phyloP scores from a whole-genome alignment of 30 jellyfish, hydroid and myxozoan genomes.

The Chrysaora quinquecirrha region DNA sequence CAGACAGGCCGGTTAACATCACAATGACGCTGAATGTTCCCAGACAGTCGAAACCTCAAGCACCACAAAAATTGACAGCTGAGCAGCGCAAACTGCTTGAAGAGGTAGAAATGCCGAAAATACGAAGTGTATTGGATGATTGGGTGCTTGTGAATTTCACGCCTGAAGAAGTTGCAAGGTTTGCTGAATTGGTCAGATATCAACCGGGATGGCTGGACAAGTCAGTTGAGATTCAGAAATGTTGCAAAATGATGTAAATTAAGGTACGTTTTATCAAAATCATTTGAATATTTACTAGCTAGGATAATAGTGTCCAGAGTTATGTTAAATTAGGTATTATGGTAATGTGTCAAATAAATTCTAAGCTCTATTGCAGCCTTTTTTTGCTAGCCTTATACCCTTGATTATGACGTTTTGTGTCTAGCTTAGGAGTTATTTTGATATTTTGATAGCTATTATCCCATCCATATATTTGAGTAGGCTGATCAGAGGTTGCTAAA shows the following conservation, averaged over 20 bases:
- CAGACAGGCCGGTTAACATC: conserved; percentile 2
- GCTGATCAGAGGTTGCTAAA: too few relatives aligned
- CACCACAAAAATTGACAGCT: conserved; percentile 19
- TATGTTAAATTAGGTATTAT: too few relatives aligned
- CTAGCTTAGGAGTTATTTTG: too few relatives aligned
- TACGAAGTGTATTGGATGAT: conserved; percentile 40
- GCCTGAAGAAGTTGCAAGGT: conserved; percentile 44
- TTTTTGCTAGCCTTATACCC: too few relatives aligned
- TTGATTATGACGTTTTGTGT: too few relatives aligned
- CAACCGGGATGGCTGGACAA: conserved; percentile 57
- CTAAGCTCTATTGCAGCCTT: too few relatives aligned
- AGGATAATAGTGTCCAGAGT: too few relatives aligned
- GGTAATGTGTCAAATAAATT: too few relatives aligned
- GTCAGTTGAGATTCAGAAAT: conserved; percentile 30
- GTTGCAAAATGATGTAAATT: conserved; percentile 53
- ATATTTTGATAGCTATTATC: too few relatives aligned
- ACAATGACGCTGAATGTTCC: conserved; percentile 6
- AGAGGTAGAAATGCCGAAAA: conserved; percentile 47
- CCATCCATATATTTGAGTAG: too few relatives aligned
- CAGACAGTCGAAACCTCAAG: neutral
- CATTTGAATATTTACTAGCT: too few relatives aligned
- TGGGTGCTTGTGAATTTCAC: conserved; percentile 65
- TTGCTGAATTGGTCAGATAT: conserved; percentile 55
- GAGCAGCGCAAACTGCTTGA: conserved; percentile 47
- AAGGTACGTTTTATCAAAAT: too few relatives aligned